Evolutionary conservation across 2,888 invertebrate species (phyloP).

Genomic region (Apodemia hepburni): DNA sequence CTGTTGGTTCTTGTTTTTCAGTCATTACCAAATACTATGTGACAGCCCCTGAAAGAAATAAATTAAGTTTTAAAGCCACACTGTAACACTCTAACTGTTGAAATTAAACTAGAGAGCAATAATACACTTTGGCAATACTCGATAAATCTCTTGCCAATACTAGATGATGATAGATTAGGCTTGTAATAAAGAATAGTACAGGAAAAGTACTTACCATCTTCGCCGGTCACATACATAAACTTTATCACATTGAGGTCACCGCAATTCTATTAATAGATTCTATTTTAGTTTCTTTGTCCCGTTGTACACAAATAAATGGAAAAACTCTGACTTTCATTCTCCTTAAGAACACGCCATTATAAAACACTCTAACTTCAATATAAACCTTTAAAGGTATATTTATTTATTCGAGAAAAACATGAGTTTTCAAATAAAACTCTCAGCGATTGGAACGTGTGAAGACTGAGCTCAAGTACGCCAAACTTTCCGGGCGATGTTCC

Average conservation of each 20-base stretch:
- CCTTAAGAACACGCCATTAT: conserved; percentile 2
- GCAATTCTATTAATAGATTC: conserved; percentile 71
- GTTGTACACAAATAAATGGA: conserved; percentile 54
- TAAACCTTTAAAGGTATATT: conserved; percentile 11
- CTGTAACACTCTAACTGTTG: conserved; percentile 18
- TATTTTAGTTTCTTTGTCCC: conserved; percentile 57
- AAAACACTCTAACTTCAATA: conserved; percentile 14
- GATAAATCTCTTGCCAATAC: conserved; percentile 58
- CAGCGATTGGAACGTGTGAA: conserved; percentile 48
- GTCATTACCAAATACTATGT: conserved; percentile 48
- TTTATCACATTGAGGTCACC: conserved; percentile 57
- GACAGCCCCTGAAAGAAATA: conserved; percentile 45
- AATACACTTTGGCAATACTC: conserved; percentile 50
- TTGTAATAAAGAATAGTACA: conserved; percentile 35
- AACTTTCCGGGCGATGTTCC: conserved; percentile 67
- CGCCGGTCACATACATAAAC: conserved; percentile 43
- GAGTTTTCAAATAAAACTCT: conserved; percentile 48
- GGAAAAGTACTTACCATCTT: conserved; percentile 60
- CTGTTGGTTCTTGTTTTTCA: conserved; percentile 40
- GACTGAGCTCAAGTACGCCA: conserved; percentile 55
- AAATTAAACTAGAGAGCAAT: conserved; percentile 7
- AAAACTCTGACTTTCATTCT: conserved; percentile 2
- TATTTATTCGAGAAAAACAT: conserved; percentile 31
- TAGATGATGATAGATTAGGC: conserved; percentile 46
- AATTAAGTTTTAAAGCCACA: conserved; percentile 22